Base-by-base conservation (phyloP, 2,888 invertebrate species). In the Nebria salina region DNA sequence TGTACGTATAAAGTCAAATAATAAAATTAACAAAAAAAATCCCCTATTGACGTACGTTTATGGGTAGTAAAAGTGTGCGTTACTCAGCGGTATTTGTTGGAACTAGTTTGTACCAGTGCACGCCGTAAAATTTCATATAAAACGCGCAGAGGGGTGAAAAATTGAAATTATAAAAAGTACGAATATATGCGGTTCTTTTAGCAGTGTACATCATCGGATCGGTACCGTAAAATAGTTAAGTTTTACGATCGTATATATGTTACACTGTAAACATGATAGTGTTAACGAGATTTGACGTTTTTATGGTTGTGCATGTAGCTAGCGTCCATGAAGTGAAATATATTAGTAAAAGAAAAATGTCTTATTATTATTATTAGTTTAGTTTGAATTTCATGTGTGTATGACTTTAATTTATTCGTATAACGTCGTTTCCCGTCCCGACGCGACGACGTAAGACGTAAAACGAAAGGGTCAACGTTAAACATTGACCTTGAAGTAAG, bases 161-260 rank as follows among this genome's bases (percentile, higher is more conserved):
- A 54, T 54, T 54, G 54, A 54, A 54, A 54, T 54, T 54, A 54
- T 54, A 54, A 54, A 54, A 54, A 54, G 54, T 54, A 11, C 13
- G 7, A 11, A 54, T 11, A 54, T 54, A 54, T 43, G 43, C 54
- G 54, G 8, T 54, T 54, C 4, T 11, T 54, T 54, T 54, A 54
- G 4, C 54, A 54, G 4, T 54, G 54, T 54, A 54, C 54, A 3
- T 13, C 11, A 54, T 54, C 72, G 15, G 26, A 41, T 73, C 41
- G 4, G n/a, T 20, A 13, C 73, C 73, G 73, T 73, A 73, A 73
- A 73, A 73, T 43, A 73, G 73, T 73, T 42, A 73, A 73, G 43
- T 73, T 73, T 73, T 73, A 73, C 73, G 73, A 73, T 43, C 54
- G 43, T 8, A 54, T 34, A 34, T 13, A 54, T 8, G 54, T 54